Evolutionary conservation across 2,797 vertebrate genomes (phyloP), one percentile per base, ranked within the genome.

Genomic region (Potorous gilbertii): DNA sequence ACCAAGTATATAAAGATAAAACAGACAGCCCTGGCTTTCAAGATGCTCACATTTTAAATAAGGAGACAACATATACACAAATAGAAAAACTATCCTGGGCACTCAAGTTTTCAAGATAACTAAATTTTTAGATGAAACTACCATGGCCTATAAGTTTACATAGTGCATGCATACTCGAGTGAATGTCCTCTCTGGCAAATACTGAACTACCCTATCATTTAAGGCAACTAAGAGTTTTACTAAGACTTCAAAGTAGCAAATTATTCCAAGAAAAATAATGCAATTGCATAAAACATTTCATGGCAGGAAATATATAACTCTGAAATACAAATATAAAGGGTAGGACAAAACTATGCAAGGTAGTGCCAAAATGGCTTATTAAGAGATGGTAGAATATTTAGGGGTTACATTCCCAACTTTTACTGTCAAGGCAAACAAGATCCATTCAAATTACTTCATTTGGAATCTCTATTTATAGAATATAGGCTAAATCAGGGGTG

Each of bases 261-360:
- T 54, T 55, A 91, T 92, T 94, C 92, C 55, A 96, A 66, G 40
- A 92, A 87, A 87, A 87, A 50, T 34, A 92, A 59, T 59, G 40
- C 54, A 50, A 93, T 92, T 55, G 54, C 55, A 87, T 55, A 5
- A 93, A 93, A 55, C 93, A 93, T 91, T 55, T 66, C 12, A 59
- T 50, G 93, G 93, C 1, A 81, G n/a, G 95, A 94, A 89, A 56
- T 0, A 57, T 52, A 74, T 91, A 56, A 52, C 62, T 46, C 55
- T 50, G 31, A 59, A 59, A 74, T 57, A 29, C 18, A 87, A n/a
- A n/a, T n/a, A 89, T 94, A 96, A 96, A 95, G 94, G 18, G 81
- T 54, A 46, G 55, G 56, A 92, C 56, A 74, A 95, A 94, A 87
- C 59, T 62, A 52, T 52, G 16, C 34, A 92, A 46, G 40, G 90